These are phyloP conservation scores for Syrphus vitripennis DNA, from an alignment of 2,888 invertebrate species.

Conservation along the genomic window DNA sequence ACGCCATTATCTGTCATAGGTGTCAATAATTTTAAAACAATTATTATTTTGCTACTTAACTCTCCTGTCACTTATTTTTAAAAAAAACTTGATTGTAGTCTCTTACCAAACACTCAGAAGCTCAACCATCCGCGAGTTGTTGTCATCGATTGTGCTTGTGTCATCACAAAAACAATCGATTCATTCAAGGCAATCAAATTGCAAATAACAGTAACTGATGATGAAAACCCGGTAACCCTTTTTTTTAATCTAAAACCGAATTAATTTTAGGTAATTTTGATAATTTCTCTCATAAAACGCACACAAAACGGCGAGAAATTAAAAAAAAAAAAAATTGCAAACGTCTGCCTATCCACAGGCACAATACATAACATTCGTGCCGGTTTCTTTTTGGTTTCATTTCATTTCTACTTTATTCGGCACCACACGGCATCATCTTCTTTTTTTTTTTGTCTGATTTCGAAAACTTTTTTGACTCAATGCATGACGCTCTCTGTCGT, in stretches of 20 bases:
- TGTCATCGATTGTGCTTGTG: background rate
- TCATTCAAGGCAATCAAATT: background rate
- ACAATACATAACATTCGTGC: constrained; percentile 24
- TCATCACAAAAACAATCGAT: background rate
- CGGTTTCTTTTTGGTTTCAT: constrained; percentile 40
- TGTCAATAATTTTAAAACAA: background rate
- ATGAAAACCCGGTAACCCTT: constrained; percentile 10
- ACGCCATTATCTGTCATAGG: background rate
- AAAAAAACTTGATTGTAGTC: too few species aligned
- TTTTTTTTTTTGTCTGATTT: constrained; percentile 9
- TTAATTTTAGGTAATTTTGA: background rate
- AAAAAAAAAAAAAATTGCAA: constrained; percentile 13
- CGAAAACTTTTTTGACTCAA: constrained; percentile 20
- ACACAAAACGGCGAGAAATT: background rate
- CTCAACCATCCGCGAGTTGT: background rate
- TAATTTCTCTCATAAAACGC: constrained; percentile 31
- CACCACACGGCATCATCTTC: constrained; percentile 14
- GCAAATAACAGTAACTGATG: too few species aligned
- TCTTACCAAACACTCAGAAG: background rate
- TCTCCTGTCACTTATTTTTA: background rate
- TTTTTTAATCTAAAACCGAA: background rate
- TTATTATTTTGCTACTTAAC: background rate
- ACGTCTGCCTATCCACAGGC: constrained; percentile 4
- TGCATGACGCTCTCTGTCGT: background rate
- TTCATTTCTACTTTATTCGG: constrained; percentile 8